A percentile compares a stretch with the other conserved stretches of the same genome.
Evolutionary conservation across 2,888 invertebrate genomes (phyloP).

Genomic region (Dichetophora obliterata): DNA sequence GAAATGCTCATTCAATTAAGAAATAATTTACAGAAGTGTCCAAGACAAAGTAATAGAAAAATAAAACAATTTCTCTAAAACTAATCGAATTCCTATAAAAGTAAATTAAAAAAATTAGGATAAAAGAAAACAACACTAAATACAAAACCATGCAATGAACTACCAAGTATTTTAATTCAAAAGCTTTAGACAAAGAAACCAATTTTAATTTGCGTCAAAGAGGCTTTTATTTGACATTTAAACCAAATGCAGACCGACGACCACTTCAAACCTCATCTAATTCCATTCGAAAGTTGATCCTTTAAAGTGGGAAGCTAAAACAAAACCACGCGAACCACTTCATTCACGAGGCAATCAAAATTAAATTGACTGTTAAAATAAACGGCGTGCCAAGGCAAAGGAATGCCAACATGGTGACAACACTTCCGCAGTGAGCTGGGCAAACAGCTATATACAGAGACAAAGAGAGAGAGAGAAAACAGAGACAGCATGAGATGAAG

Average conservation of each 20-base stretch:
- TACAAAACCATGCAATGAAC: no score
- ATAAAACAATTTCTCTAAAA: no score
- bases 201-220: constrained; percentile 1
- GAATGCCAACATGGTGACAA: neutral
- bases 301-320: neutral
- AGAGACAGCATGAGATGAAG: neutral
- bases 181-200: neutral
- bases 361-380: constrained; percentile 35
- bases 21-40: no score
- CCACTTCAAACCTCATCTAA: constrained; percentile 26
- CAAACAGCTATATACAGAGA: neutral
- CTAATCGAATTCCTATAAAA: no score
- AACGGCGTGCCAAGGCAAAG: constrained; percentile 5
- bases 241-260: neutral
- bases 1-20: no score
- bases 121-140: no score
- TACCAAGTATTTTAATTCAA: neutral
- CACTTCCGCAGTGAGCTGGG: neutral
- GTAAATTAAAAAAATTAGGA: no score
- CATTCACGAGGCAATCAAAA: constrained; percentile 22
- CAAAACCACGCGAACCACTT: constrained; percentile 24
- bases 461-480: neutral
- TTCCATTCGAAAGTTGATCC: constrained; percentile 5
- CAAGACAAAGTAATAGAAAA: no score
- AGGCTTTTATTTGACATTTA: neutral